Percentiles rank a stretch among this genome's conserved stretches.
Evolutionary conservation across 2,797 vertebrate genomes (phyloP).

Genomic region (Poeciliopsis presidionis): DNA sequence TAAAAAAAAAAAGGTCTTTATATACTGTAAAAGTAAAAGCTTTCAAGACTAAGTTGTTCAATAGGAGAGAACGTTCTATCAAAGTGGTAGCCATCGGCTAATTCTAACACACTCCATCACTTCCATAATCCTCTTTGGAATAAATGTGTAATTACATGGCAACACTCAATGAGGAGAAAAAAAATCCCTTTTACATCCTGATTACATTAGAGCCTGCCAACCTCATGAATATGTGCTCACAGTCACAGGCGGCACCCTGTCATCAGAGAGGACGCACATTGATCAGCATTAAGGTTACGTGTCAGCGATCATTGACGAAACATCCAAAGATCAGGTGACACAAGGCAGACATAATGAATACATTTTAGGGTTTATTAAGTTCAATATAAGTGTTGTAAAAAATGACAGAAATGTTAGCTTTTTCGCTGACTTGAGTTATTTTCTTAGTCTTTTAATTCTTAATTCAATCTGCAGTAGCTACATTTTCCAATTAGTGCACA

Average conservation of each 20-base stretch:
- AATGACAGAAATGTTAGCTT: background rate
- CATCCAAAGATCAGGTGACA: background rate
- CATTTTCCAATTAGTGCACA: background rate
- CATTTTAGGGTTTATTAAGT: slow-evolving; percentile 22
- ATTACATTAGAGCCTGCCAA: slow-evolving; percentile 43
- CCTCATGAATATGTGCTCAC: slow-evolving; percentile 52
- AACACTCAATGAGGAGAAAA: slow-evolving; percentile 33
- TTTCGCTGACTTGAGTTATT: slow-evolving; percentile 12
- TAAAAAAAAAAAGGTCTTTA: background rate
- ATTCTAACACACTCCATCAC: slow-evolving; percentile 10
- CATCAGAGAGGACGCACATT: slow-evolving; percentile 44
- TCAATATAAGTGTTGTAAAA: slow-evolving; percentile 20
- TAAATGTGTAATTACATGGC: slow-evolving; percentile 39
- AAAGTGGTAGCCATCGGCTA: background rate
- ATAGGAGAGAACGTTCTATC: background rate
- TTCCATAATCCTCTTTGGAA: slow-evolving; percentile 12
- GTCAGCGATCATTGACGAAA: slow-evolving; percentile 28
- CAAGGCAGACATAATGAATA: background rate
- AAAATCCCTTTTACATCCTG: slow-evolving; percentile 49
- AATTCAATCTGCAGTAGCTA: background rate
- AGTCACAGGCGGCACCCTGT: slow-evolving; percentile 19
- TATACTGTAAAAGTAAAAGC: background rate
- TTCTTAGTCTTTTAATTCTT: slow-evolving; percentile 2
- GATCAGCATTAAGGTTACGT: slow-evolving; percentile 40
- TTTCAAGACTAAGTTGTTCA: background rate